These are phyloP conservation scores for Epinephelus lanceolatus DNA, from an alignment of 2,113 vertebrate genomes.

Conservation along the genomic window DNA sequence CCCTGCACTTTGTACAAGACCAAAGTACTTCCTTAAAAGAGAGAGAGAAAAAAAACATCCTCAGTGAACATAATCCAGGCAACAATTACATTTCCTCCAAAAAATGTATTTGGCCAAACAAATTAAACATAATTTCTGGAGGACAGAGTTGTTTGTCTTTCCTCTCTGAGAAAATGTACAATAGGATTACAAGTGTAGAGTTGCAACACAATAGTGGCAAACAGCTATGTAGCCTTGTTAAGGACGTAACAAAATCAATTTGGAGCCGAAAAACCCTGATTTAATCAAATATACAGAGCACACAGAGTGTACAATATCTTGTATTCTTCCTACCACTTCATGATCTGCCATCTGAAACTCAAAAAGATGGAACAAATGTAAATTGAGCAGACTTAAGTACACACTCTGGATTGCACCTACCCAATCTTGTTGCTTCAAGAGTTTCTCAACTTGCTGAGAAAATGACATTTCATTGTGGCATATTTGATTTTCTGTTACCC, in stretches of 20 bases:
- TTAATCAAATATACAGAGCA: neutral
- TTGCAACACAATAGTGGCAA: neutral
- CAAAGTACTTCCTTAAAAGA: neutral
- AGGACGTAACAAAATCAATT: neutral
- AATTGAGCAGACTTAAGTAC: slow-evolving; percentile 2
- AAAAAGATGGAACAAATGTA: neutral
- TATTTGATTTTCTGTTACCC: neutral
- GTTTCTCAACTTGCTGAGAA: slow-evolving; percentile 6
- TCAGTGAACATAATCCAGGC: neutral
- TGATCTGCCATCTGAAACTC: neutral
- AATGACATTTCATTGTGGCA: neutral
- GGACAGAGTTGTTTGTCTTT: neutral
- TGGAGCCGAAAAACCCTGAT: neutral
- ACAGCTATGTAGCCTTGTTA: too few relatives aligned
- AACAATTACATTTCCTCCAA: neutral
- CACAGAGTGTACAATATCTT: neutral
- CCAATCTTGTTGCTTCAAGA: neutral
- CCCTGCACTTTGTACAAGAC: neutral
- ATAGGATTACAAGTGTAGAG: neutral
- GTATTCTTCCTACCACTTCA: neutral
- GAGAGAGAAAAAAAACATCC: neutral
- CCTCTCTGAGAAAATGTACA: neutral
- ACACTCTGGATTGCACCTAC: neutral
- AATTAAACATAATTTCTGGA: neutral
- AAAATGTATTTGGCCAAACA: neutral